Base-by-base conservation (phyloP, 2,888 invertebrate species). In the Heterodera filipjevi region DNA sequence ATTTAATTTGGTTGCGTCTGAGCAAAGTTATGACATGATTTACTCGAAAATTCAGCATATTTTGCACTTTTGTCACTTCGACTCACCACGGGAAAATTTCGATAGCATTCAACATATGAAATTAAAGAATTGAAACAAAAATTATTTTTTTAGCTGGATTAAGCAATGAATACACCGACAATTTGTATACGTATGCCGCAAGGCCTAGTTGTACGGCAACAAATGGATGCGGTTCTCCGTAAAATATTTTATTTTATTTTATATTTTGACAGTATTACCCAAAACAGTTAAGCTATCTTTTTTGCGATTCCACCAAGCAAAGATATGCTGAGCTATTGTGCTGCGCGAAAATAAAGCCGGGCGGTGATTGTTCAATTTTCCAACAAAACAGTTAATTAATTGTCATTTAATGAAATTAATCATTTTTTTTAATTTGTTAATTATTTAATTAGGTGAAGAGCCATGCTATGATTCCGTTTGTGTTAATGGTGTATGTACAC, bases 361-460 rank as follows among this genome's bases (percentile, higher is more conserved):
- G 59, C n/a, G 59, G 59, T 27, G 59, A 59, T 59, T 59, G 59
- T n/a, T 59, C 59, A n/a, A 59, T 59, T 59, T 59, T 59, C n/a
- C 59, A 59, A 12, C 27, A 12, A n/a, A 59, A 59, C 59, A 59
- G 59, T 59, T 27, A 59, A 59, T 59, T 59, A 2, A 49, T 3
- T 44, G 44, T 16, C 49, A 8, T 59, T 2, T 27, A 53, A 53
- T 53, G n/a, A n/a, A n/a, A n/a, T n/a, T 53, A 53, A 53, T 19
- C 6, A 53, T 53, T 22, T 19, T 16, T 53, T 1, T 22, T 53
- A 53, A 22, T n/a, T 59, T n/a, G 22, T 59, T 49, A 14, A n/a
- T 59, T 59, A n/a, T 8, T 27, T 59, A 5, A 59, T 59, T 59
- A 59, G 22, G n/a, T n/a, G 59, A 59, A 59, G 59, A 59, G 22